A percentile compares a stretch with the other conserved stretches of the same genome.
These are phyloP conservation scores for Catonia carolina DNA, from an alignment of 2,888 invertebrate genomes.

Conservation along the genomic window DNA sequence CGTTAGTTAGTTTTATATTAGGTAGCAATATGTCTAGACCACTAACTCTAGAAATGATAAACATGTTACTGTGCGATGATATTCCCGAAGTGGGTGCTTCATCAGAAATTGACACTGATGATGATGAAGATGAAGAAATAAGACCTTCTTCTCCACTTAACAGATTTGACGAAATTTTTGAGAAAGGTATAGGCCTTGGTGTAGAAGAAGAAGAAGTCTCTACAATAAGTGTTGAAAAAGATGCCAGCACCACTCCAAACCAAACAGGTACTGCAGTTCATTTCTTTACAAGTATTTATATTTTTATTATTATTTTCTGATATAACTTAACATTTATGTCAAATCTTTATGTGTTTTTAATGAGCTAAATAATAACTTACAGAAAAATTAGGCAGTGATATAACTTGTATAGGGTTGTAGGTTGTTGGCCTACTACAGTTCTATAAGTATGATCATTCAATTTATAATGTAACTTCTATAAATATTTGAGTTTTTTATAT, in stretches of 20 bases:
- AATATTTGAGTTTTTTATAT: no score
- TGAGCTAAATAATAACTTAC: no score
- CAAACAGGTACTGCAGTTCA: background rate
- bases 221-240: background rate
- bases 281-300: background rate
- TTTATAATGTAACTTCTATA: no score
- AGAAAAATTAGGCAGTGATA: no score
- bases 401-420: no score
- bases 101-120: background rate
- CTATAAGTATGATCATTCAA: no score
- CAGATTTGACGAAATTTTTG: background rate
- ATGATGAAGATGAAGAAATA: background rate
- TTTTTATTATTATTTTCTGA: background rate
- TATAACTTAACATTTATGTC: no score
- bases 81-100: background rate
- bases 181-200: background rate
- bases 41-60: background rate
- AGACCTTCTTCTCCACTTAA: background rate
- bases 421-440: no score
- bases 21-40: background rate
- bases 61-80: background rate
- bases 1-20: background rate
- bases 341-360: no score
- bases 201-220: background rate
- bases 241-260: no score